Evolutionary conservation across 2,888 invertebrate genomes (phyloP).

Genomic region (Onthophagus sagittarius): DNA sequence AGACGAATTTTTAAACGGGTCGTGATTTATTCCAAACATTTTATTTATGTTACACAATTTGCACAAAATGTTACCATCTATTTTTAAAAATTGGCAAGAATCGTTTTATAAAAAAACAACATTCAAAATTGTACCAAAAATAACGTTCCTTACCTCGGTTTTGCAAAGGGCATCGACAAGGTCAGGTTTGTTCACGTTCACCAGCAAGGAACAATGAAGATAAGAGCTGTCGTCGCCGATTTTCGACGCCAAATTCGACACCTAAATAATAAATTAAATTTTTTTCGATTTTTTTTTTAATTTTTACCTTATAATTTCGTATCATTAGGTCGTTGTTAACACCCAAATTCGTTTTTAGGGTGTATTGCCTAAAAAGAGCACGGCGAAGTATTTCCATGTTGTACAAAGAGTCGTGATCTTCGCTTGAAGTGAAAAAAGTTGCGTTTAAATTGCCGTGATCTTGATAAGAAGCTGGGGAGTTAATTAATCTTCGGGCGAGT

Average conservation of each 20-base stretch:
- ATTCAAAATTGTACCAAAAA: not conserved
- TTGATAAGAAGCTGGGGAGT: conserved; percentile 94
- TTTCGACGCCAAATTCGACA: conserved; percentile 95
- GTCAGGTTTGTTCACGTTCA: conserved; percentile 76
- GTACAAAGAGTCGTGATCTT: conserved; percentile 76
- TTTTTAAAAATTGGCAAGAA: not conserved
- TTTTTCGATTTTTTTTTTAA: conserved; percentile 27
- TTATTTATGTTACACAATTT: no score
- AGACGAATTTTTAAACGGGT: no score
- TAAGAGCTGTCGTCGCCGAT: conserved; percentile 86
- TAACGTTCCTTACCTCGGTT: conserved; percentile 60
- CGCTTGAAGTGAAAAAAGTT: conserved; percentile 82
- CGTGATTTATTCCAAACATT: no score
- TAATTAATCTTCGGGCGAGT: conserved; percentile 86
- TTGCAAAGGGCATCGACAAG: conserved; percentile 70
- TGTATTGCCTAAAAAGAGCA: conserved; percentile 79
- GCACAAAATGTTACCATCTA: not conserved
- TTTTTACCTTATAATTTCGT: conserved; percentile 70
- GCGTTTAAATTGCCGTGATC: conserved; percentile 90
- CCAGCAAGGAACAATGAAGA: conserved; percentile 94
- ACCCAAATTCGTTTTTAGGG: conserved; percentile 47
- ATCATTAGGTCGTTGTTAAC: conserved; percentile 66
- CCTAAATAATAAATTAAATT: conserved; percentile 50
- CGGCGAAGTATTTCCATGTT: conserved; percentile 84
- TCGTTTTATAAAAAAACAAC: no score